A percentile compares a stretch with the other conserved stretches of the same genome.
These are phyloP conservation scores for Eumerus sabulonum DNA, from an alignment of 2,888 invertebrate genomes.

Conservation along the genomic window DNA sequence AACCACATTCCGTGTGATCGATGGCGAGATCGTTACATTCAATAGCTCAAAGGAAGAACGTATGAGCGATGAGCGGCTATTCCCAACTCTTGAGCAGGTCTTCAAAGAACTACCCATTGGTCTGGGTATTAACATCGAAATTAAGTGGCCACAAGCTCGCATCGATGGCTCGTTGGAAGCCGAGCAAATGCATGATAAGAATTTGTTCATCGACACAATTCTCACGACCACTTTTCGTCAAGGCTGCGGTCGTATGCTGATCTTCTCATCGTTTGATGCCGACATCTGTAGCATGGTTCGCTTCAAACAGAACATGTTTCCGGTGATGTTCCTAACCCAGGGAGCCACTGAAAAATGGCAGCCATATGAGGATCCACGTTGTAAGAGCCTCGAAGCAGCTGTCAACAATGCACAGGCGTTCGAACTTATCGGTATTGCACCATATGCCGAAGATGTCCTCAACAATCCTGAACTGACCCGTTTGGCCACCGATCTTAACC, in stretches of 20 bases:
- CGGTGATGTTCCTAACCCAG: conserved; percentile 90
- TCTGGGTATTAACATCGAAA: conserved; percentile 98
- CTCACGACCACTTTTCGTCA: conserved; percentile 89
- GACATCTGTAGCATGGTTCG: conserved; percentile 96
- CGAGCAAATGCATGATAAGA: conserved; percentile 91
- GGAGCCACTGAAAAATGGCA: conserved; percentile 79
- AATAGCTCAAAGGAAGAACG: conserved; percentile 86
- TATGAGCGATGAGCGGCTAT: conserved; percentile 94
- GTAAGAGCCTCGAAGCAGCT: conserved; percentile 88
- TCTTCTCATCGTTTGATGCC: conserved; percentile 97
- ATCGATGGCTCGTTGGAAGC: conserved; percentile 91
- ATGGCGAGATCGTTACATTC: conserved; percentile 84
- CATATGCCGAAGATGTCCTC: conserved; percentile 94
- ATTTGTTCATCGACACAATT: conserved; percentile 92
- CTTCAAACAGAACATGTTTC: conserved; percentile 97
- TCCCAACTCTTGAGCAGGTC: conserved; percentile 93
- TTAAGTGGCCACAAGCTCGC: conserved; percentile 96
- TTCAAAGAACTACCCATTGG: conserved; percentile 89
- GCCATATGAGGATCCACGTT: conserved; percentile 90
- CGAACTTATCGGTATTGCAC: conserved; percentile 92
- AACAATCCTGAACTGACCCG: conserved; percentile 86
- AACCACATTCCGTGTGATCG: conserved; percentile 89
- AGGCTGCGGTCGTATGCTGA: conserved; percentile 89
- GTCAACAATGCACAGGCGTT: conserved; percentile 89
- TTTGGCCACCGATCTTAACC: conserved; percentile 86